phyloP scores from a whole-genome alignment of 2,113 vertebrate genomes.

The Cygnus atratus region DNA sequence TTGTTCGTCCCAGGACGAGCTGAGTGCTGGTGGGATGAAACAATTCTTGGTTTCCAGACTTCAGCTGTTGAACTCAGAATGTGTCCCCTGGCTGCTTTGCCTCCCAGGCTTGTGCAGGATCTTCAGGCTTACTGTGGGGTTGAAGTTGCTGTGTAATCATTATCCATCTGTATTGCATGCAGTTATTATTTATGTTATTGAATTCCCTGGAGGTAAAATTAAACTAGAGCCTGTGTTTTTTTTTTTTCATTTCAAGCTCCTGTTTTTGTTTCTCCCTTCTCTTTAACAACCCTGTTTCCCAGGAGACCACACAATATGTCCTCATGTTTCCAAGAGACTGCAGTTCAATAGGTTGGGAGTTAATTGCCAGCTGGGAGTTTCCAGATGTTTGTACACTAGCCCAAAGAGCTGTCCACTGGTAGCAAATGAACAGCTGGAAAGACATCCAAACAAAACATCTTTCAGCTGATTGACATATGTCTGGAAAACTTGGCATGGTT shows the following conservation, averaged over 20 bases:
- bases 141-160: neutral
- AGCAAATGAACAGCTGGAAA: conserved; percentile 22
- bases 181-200: conserved; percentile 48
- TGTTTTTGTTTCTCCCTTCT: conserved; percentile 36
- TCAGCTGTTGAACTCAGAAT: neutral
- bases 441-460: neutral
- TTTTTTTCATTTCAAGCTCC: neutral
- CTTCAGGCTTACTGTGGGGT: neutral
- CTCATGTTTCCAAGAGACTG: conserved; percentile 35
- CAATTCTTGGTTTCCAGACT: neutral
- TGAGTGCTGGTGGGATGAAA: neutral
- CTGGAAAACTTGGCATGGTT: neutral
- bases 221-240: neutral
- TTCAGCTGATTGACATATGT: conserved; percentile 14
- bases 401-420: neutral
- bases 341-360: conserved; percentile 46
- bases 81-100: neutral
- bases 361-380: conserved; percentile 49
- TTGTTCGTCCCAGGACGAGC: neutral
- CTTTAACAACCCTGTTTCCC: conserved; percentile 50
- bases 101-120: neutral
- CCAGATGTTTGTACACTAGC: conserved; percentile 27
- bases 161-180: conserved; percentile 42
- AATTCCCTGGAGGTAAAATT: conserved; percentile 61
- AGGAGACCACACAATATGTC: conserved; percentile 26